Base-by-base conservation (phyloP, 2,797 vertebrate genomes). In the Rhinogobio ventralis region DNA sequence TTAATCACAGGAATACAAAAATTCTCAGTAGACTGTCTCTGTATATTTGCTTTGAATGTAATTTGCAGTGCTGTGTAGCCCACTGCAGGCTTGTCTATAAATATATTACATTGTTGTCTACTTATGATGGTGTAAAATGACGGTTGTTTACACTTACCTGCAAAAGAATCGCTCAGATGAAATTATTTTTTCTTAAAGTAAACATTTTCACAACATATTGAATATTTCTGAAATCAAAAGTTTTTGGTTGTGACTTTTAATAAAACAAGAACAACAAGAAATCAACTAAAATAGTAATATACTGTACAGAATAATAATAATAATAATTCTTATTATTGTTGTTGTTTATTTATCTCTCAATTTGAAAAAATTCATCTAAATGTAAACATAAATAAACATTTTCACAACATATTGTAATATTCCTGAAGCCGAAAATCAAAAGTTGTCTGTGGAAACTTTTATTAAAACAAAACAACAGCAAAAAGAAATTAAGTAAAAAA, bases 1-100 rank as follows among this genome's bases (percentile, higher is more conserved):
- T 45, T 69, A 69, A 69, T 76, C 62, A 83, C 62, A 83, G 73
- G 60, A 76, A 76, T 75, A 68, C 33, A 23, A 42, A 2, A 28
- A 19, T 14, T 42, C 36, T 53, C 49, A 33, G 39, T 25, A 57
- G 57, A 68, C n/a, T 20, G 4, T 62, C 6, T 57, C 25, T 45
- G 4, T 36, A 28, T 39, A 19, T 42, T 57, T 7, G 9, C 14
- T 14, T 46, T 83, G 30, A 75, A 74, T 66, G 69, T 42, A 69
- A 71, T 71, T 81, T 81, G 33, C 66, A 42, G 23, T 11, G 33
- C 23, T 69, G 49, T 71, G 49, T 71, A 42, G 79, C 53, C 39
- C 39, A 30, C 17, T 82, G 67, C 19, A 57, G n/a, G n/a, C 53
- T 19, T 42, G 33, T 57, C 67, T 81, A 72, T 73, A 62, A 62